Percentiles rank a stretch among this genome's conserved stretches.
phyloP scores from a whole-genome alignment of 2,888 invertebrate genomes.

The Phanerotoma sp. region DNA sequence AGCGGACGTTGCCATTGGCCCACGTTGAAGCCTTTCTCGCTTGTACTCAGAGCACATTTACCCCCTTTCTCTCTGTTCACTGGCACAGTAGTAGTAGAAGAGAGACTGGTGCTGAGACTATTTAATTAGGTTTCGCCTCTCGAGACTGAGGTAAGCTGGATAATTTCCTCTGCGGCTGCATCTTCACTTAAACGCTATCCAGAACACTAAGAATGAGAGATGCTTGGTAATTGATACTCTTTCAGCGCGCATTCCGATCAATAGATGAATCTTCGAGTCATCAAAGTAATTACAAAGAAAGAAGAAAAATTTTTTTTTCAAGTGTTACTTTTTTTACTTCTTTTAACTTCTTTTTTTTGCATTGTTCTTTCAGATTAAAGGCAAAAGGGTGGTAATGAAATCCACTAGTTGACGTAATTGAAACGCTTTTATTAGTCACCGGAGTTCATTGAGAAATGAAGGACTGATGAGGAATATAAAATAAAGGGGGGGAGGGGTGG shows the following conservation, averaged over 20 bases:
- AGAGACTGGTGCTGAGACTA: slow-evolving; percentile 29
- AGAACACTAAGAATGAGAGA: neutral
- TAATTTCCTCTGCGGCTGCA: slow-evolving; percentile 25
- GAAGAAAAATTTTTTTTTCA: neutral
- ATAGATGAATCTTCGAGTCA: neutral
- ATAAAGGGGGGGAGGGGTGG: no score
- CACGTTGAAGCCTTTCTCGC: neutral
- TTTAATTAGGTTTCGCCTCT: slow-evolving; percentile 45
- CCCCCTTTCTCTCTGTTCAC: slow-evolving; percentile 2
- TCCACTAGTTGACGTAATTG: no score
- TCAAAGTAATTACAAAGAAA: neutral
- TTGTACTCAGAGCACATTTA: neutral
- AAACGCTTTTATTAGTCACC: no score
- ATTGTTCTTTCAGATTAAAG: no score
- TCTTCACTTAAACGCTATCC: slow-evolving; percentile 15
- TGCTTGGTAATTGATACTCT: no score
- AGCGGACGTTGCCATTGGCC: slow-evolving; percentile 5
- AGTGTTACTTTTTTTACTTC: neutral
- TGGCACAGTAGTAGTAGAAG: neutral
- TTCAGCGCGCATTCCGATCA: no score
- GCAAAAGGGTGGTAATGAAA: no score
- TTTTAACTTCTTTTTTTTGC: no score
- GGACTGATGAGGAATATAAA: no score
- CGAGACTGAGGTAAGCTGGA: slow-evolving; percentile 27
- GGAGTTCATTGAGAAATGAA: no score